A percentile compares a stretch with the other conserved stretches of the same genome.
These are phyloP conservation scores for Scolanthus callimorphus DNA, from an alignment of 92 coral and sea anemone species.

Conservation along the genomic window DNA sequence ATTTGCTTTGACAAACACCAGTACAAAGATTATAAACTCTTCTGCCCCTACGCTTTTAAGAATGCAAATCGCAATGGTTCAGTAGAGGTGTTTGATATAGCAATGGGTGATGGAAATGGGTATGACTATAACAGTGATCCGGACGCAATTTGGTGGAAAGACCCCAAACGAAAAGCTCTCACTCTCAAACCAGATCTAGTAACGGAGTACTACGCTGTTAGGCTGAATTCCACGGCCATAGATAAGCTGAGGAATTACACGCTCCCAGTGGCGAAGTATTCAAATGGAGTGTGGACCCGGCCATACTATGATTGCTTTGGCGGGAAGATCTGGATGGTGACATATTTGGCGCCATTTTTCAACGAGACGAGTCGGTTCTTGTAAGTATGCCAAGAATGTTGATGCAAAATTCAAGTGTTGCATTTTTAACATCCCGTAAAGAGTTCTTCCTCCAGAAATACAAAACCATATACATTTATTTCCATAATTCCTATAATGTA, in stretches of 20 bases:
- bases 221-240: constrained; percentile 23
- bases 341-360: constrained; percentile 84
- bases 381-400: constrained; percentile 87
- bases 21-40: constrained; percentile 52
- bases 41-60: constrained; percentile 89
- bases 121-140: constrained; percentile 47
- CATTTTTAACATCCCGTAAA: no score
- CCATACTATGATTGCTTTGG: constrained; percentile 92
- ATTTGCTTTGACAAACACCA: constrained; percentile 67
- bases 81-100: constrained; percentile 63
- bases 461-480: no score
- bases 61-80: constrained; percentile 18
- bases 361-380: constrained; percentile 53
- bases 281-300: constrained; percentile 79
- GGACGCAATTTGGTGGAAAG: constrained; percentile 70
- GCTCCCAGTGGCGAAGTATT: constrained; percentile 38
- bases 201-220: constrained; percentile 34
- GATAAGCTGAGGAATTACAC: constrained; percentile 14
- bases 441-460: no score
- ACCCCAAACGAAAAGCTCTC: constrained; percentile 29
- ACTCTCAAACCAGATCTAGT: constrained; percentile 14
- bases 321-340: constrained; percentile 81
- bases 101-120: constrained; percentile 24
- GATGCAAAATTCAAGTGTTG: no score
- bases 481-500: no score